These are phyloP conservation scores for Rhyacophila evoluta DNA, from an alignment of 2,888 invertebrate genomes.

Conservation along the genomic window DNA sequence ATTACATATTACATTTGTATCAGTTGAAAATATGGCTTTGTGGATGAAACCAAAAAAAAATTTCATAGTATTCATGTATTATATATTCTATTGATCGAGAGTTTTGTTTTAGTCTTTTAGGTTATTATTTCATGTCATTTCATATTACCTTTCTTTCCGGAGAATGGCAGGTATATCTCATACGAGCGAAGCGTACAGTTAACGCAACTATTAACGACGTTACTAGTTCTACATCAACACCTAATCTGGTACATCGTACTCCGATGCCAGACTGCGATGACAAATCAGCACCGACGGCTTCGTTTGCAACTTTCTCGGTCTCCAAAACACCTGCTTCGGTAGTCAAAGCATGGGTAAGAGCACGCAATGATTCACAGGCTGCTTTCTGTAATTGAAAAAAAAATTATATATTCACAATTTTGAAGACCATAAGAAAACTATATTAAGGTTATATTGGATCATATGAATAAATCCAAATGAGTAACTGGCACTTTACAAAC, in stretches of 20 bases:
- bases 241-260: background rate
- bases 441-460: no score
- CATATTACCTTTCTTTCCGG: background rate
- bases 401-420: background rate
- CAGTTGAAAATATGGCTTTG: no score
- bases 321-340: constrained; percentile 1
- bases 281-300: background rate
- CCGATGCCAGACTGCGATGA: background rate
- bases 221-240: constrained; percentile 7
- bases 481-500: no score
- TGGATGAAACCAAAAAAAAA: no score
- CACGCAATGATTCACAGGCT: constrained; percentile 13
- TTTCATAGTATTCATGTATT: background rate
- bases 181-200: constrained; percentile 5
- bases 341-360: constrained; percentile 19
- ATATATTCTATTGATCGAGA: background rate
- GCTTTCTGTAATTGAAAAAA: background rate
- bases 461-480: no score
- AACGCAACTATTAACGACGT: background rate
- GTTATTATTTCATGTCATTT: background rate
- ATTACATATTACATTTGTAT: no score
- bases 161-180: constrained; percentile 3
- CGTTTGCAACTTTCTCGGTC: background rate
- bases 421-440: no score
- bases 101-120: no score